These are phyloP conservation scores for Scartelaos histophorus DNA, from an alignment of 2,113 vertebrate genomes.

Conservation along the genomic window DNA sequence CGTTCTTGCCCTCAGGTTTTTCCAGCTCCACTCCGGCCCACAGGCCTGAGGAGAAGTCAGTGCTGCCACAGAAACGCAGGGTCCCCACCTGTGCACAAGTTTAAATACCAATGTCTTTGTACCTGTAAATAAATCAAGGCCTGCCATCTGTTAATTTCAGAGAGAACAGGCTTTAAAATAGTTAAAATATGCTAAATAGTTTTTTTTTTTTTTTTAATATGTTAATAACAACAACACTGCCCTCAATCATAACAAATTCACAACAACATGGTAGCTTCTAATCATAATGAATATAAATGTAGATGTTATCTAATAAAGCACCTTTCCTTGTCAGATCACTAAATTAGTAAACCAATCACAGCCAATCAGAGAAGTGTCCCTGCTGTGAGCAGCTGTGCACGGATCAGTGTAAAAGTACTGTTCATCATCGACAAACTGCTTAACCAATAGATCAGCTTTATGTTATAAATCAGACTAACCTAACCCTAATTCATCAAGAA, in stretches of 20 bases:
- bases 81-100: conserved; percentile 81
- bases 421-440: not conserved
- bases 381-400: not conserved
- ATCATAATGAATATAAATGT: not conserved
- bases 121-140: not conserved
- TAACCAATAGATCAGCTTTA: not conserved
- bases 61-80: conserved; percentile 89
- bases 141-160: not conserved
- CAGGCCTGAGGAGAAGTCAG: conserved; percentile 91
- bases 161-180: not conserved
- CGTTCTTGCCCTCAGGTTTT: conserved; percentile 93
- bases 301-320: not conserved
- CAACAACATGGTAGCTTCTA: not conserved
- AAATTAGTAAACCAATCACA: not conserved
- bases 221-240: not conserved
- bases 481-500: not conserved
- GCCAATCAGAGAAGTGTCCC: not conserved
- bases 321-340: not conserved
- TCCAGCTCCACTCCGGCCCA: conserved; percentile 96
- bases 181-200: no score
- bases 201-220: not conserved
- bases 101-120: not conserved
- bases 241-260: not conserved
- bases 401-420: not conserved
- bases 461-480: not conserved